A percentile compares a stretch with the other conserved stretches of the same genome.
These are phyloP conservation scores for Leucoraja ocellata DNA, from an alignment of 2,797 vertebrate genomes.

Conservation along the genomic window DNA sequence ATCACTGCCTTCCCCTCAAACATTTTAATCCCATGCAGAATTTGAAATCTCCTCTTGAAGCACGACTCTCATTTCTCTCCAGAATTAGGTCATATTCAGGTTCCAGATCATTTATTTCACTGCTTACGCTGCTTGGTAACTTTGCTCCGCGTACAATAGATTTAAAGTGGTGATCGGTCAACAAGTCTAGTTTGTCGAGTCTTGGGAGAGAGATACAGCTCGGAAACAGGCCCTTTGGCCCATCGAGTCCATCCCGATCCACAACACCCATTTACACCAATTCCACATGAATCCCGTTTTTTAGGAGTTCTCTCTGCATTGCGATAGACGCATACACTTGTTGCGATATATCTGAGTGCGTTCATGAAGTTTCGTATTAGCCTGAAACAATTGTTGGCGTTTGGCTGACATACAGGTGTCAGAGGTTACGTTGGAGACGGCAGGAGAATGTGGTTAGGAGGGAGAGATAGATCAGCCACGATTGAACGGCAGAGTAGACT, in stretches of 20 bases:
- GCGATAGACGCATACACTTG: not conserved
- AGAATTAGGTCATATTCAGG: not conserved
- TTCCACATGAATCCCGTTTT: too few relatives aligned
- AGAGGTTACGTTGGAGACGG: too few relatives aligned
- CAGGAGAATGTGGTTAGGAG: too few relatives aligned
- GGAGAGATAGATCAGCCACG: too few relatives aligned
- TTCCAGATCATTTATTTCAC: not conserved
- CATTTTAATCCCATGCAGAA: not conserved
- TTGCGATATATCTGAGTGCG: not conserved
- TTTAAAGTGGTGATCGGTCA: not conserved
- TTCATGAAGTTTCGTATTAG: not conserved
- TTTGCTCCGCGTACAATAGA: not conserved
- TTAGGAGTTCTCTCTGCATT: not conserved
- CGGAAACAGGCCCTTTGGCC: too few relatives aligned
- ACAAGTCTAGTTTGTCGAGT: too few relatives aligned
- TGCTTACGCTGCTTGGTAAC: not conserved
- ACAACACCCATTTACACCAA: too few relatives aligned
- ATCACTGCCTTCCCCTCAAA: not conserved
- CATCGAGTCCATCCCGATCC: too few relatives aligned
- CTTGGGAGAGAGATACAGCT: too few relatives aligned
- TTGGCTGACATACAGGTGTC: not conserved
- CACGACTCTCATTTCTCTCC: not conserved
- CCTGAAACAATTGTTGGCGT: not conserved
- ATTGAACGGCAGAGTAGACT: too few relatives aligned
- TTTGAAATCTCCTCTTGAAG: not conserved